phyloP scores from a whole-genome alignment of 1,140 invertebrate species.

The Diabrotica undecimpunctata region DNA sequence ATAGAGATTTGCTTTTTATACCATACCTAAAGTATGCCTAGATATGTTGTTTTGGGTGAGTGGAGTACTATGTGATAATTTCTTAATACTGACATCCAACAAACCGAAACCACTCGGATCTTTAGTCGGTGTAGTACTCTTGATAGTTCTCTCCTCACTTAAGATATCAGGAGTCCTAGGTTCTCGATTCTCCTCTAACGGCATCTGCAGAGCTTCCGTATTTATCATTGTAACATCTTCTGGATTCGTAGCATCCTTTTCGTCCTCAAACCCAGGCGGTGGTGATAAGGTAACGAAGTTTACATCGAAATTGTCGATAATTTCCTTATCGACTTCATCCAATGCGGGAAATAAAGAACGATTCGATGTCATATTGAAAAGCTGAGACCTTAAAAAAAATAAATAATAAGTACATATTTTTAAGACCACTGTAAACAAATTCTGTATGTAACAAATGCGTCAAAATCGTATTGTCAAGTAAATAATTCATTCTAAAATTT shows the following conservation, averaged over 20 bases:
- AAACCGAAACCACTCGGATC: background rate
- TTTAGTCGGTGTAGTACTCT: background rate
- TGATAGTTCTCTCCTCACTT: too few relatives aligned
- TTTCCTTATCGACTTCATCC: constrained; percentile 1
- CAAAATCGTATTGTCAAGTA: too few relatives aligned
- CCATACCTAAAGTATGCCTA: constrained; percentile 8
- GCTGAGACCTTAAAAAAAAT: too few relatives aligned
- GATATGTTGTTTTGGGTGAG: constrained; percentile 1
- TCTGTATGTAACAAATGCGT: too few relatives aligned
- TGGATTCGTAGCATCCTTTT: background rate
- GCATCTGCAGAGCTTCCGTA: background rate
- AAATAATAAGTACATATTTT: too few relatives aligned
- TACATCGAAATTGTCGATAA: constrained; percentile 10
- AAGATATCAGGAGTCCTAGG: too few relatives aligned
- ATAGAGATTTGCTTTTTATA: too few relatives aligned
- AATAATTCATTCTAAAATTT: too few relatives aligned
- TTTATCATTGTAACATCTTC: constrained; percentile 7
- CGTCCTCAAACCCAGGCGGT: constrained; percentile 15
- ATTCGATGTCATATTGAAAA: too few relatives aligned
- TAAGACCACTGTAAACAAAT: too few relatives aligned
- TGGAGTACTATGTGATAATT: background rate
- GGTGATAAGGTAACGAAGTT: constrained; percentile 9
- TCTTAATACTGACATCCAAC: background rate
- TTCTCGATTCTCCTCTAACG: too few relatives aligned
- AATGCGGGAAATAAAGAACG: background rate